Conservation (phyloP, 64 coral and sea anemone genomes). For the Acropora yongei region DNA sequence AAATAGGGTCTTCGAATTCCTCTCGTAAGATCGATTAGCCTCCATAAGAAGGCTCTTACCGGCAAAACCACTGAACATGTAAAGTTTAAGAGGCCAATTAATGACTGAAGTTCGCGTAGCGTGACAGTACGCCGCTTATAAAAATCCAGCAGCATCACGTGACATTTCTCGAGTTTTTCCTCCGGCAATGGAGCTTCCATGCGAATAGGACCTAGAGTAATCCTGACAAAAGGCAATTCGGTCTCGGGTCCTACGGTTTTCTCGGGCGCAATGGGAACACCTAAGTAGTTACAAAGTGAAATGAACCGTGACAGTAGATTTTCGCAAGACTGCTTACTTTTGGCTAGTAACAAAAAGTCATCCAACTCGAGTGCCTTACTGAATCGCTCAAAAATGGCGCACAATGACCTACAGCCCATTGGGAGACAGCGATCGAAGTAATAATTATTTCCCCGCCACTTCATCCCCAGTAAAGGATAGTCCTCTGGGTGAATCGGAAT, state of each 20-base stretch:
- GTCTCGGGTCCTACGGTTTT: constrained; percentile 3
- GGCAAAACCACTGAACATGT: constrained; percentile 48
- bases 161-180: constrained; percentile 34
- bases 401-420: no score
- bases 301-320: constrained; percentile 5
- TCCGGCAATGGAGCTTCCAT: constrained; percentile 12
- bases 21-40: constrained; percentile 53
- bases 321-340: constrained; percentile 5
- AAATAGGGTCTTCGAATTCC: not conserved
- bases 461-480: not conserved
- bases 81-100: constrained; percentile 47
- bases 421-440: no score
- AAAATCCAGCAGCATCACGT: not conserved
- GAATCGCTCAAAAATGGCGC: no score
- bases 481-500: not conserved
- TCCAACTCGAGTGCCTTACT: no score
- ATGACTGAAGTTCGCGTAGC: not conserved
- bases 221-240: constrained; percentile 11
- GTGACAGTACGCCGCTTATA: not conserved
- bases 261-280: not conserved
- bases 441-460: not conserved
- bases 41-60: constrained; percentile 12
- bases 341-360: constrained; percentile 26
- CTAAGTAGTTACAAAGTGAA: not conserved
- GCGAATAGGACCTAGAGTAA: constrained; percentile 19